Conservation (phyloP, 2,888 invertebrate species). For the Agrypnus murinus region DNA sequence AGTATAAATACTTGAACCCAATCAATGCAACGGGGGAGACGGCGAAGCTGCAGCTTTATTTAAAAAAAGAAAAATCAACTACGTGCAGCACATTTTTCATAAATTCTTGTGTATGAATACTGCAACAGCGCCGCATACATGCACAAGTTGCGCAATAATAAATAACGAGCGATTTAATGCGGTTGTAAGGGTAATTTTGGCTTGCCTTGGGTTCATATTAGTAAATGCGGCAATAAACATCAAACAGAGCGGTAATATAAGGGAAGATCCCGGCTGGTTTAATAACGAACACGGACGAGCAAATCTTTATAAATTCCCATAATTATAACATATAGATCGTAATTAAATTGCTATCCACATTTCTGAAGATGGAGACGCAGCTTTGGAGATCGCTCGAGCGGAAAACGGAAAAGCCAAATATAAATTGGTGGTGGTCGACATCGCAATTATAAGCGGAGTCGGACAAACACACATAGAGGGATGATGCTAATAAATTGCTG, state of each 20-base stretch:
- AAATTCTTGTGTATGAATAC: background rate
- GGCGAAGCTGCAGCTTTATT: background rate
- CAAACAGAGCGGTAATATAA: slow-evolving; percentile 56
- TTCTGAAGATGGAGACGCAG: slow-evolving; percentile 61
- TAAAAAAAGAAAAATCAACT: background rate
- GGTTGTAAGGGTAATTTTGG: slow-evolving; percentile 44
- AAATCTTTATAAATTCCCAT: slow-evolving; percentile 70
- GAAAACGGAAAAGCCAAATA: slow-evolving; percentile 61
- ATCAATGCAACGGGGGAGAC: too few relatives aligned
- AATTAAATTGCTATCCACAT: slow-evolving; percentile 69
- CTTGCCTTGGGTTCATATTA: slow-evolving; percentile 46
- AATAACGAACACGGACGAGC: slow-evolving; percentile 66
- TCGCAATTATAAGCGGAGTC: slow-evolving; percentile 25
- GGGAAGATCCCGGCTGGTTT: slow-evolving; percentile 61
- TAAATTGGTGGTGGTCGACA: slow-evolving; percentile 48
- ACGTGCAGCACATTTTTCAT: background rate
- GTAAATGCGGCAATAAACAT: slow-evolving; percentile 54
- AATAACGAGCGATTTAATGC: slow-evolving; percentile 45
- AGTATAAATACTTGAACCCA: too few relatives aligned
- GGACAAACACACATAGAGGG: slow-evolving; percentile 7
- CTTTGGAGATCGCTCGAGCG: slow-evolving; percentile 64
- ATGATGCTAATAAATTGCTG: slow-evolving; percentile 3
- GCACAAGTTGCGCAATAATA: slow-evolving; percentile 28
- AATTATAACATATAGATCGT: slow-evolving; percentile 70
- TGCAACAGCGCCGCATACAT: background rate